A percentile compares a stretch with the other conserved stretches of the same genome.
These are phyloP conservation scores for Dolichomitus sp. DNA, from an alignment of 2,888 invertebrate genomes.

Conservation along the genomic window DNA sequence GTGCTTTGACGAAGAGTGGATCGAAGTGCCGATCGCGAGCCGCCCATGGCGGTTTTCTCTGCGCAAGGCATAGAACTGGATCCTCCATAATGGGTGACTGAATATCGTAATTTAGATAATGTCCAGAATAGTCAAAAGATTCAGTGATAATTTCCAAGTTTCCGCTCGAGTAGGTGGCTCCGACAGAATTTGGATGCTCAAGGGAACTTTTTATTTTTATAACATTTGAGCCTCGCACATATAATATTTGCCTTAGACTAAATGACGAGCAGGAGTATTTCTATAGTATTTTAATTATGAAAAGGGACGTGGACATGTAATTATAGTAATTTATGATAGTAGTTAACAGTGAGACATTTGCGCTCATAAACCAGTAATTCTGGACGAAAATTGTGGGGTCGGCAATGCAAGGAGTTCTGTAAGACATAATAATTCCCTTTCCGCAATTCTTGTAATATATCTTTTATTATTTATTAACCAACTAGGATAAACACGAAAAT, in stretches of 20 bases:
- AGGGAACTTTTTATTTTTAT: slow-evolving; percentile 33
- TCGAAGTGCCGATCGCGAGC: slow-evolving; percentile 74
- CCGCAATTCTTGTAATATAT: slow-evolving; percentile 17
- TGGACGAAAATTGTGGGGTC: not conserved
- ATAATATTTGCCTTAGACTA: not conserved
- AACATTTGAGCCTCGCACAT: slow-evolving; percentile 7
- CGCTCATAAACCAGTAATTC: not conserved
- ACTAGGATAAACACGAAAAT: not conserved
- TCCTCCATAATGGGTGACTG: slow-evolving; percentile 74
- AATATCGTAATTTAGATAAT: slow-evolving; percentile 21
- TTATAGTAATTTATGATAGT: slow-evolving; percentile 2
- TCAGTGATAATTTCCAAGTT: slow-evolving; percentile 13
- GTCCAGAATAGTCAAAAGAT: not conserved
- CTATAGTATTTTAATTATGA: slow-evolving; percentile 21
- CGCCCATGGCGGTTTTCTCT: slow-evolving; percentile 70
- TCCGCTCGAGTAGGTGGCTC: slow-evolving; percentile 1
- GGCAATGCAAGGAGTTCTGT: not conserved
- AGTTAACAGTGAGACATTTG: not conserved
- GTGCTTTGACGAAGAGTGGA: slow-evolving; percentile 77
- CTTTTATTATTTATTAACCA: slow-evolving; percentile 40
- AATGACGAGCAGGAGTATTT: slow-evolving; percentile 3
- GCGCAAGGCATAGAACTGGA: slow-evolving; percentile 74
- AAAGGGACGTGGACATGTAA: not conserved
- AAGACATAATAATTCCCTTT: not conserved
- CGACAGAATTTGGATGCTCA: not conserved